phyloP scores from a whole-genome alignment of 2,888 invertebrate species.

The Ormyrus nitidulus region DNA sequence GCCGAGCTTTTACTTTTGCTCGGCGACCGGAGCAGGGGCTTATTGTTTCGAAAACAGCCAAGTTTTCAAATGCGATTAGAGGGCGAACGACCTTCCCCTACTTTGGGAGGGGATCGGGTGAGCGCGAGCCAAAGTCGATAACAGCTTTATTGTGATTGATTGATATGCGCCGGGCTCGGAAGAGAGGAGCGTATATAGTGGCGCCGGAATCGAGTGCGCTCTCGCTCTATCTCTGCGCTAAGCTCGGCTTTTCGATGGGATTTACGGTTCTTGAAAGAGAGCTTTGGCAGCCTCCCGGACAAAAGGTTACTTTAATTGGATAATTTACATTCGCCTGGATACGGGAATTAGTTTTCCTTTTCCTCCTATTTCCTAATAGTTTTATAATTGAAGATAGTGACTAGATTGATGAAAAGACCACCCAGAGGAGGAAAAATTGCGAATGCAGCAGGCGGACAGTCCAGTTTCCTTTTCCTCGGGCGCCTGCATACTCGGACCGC shows the following conservation, averaged over 20 bases:
- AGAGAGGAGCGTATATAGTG: constrained; percentile 19
- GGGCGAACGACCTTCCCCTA: neutral
- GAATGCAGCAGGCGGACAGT: constrained; percentile 4
- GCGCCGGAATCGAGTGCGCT: constrained; percentile 42
- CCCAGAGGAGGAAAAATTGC: neutral
- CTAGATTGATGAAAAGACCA: too few relatives aligned
- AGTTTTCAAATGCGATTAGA: constrained; percentile 58
- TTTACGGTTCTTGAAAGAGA: constrained; percentile 50
- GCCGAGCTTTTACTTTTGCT: constrained; percentile 52
- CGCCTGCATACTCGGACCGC: neutral
- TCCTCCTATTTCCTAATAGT: too few relatives aligned
- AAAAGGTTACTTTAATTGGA: constrained; percentile 48
- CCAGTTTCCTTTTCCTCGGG: constrained; percentile 42
- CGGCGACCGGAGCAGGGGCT: constrained; percentile 21
- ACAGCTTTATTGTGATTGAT: constrained; percentile 56
- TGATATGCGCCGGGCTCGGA: constrained; percentile 42
- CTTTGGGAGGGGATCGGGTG: neutral
- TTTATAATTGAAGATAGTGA: too few relatives aligned
- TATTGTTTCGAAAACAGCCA: constrained; percentile 57
- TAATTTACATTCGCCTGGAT: constrained; percentile 29
- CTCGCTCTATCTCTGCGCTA: neutral
- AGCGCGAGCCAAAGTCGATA: constrained; percentile 49
- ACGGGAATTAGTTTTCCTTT: too few relatives aligned
- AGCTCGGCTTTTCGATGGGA: constrained; percentile 15
- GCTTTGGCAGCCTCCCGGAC: constrained; percentile 31